phyloP scores from a whole-genome alignment of 1,140 invertebrate genomes.

The Neocloeon triangulifer region DNA sequence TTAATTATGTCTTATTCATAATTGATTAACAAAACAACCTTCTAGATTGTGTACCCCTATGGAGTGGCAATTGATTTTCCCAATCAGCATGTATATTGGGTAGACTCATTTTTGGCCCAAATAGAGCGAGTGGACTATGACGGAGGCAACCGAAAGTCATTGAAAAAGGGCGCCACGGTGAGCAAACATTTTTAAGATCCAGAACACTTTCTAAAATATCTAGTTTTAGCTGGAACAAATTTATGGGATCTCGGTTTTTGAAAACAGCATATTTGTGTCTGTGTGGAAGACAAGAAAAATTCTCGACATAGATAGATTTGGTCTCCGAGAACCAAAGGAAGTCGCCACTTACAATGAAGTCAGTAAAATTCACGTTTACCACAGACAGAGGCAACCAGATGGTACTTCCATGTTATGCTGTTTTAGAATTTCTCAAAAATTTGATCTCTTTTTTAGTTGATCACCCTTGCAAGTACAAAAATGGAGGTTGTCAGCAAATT shows the following conservation, averaged over 20 bases:
- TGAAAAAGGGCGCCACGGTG: slow-evolving; percentile 31
- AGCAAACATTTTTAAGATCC: slow-evolving; percentile 10
- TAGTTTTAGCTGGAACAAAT: slow-evolving; percentile 34
- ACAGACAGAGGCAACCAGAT: slow-evolving; percentile 47
- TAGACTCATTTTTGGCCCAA: slow-evolving; percentile 50
- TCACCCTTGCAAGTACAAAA: slow-evolving; percentile 43
- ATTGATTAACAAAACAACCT: background rate
- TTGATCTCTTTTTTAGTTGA: slow-evolving; percentile 19
- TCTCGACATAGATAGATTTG: slow-evolving; percentile 28
- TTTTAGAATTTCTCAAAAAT: slow-evolving; percentile 6
- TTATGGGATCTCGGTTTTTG: slow-evolving; percentile 44
- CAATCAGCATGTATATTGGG: slow-evolving; percentile 52
- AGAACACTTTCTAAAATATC: slow-evolving; percentile 3
- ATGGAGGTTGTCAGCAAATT: slow-evolving; percentile 51
- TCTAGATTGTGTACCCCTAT: slow-evolving; percentile 46
- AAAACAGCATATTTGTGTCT: slow-evolving; percentile 38
- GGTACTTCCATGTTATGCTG: no score
- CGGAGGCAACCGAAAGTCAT: slow-evolving; percentile 34
- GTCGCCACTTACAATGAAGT: slow-evolving; percentile 26
- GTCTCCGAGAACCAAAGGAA: slow-evolving; percentile 18
- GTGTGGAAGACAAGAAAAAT: slow-evolving; percentile 38
- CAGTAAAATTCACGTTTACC: slow-evolving; percentile 40
- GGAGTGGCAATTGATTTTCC: slow-evolving; percentile 46
- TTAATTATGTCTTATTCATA: no score
- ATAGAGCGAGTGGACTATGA: slow-evolving; percentile 47